phyloP scores from a whole-genome alignment of 2,113 vertebrate genomes.

The Motacilla tschutschensis region DNA sequence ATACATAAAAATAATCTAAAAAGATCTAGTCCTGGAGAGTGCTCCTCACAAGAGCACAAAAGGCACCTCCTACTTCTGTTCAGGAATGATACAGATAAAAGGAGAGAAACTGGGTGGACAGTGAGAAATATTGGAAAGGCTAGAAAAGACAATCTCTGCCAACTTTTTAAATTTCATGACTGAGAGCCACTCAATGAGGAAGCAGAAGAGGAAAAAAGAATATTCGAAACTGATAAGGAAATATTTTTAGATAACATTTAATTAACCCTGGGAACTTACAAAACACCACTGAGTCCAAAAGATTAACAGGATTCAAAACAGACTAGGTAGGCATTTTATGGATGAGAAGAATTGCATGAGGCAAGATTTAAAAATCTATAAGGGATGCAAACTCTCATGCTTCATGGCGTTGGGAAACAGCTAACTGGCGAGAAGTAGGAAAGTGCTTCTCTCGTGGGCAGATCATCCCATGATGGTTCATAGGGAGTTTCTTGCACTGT shows the following conservation, averaged over 20 bases:
- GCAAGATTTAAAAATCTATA: background rate
- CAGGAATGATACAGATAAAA: background rate
- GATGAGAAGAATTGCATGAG: background rate
- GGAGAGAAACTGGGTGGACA: background rate
- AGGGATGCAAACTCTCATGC: background rate
- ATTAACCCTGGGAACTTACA: constrained; percentile 9
- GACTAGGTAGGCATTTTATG: background rate
- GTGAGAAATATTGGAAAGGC: background rate
- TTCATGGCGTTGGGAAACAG: rapidly evolving
- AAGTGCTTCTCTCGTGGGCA: background rate
- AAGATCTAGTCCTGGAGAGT: background rate
- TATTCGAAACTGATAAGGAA: background rate
- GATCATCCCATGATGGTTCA: background rate
- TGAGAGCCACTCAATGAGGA: background rate
- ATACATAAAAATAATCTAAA: background rate
- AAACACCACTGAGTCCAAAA: background rate
- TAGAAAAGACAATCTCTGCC: background rate
- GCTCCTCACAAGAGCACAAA: background rate
- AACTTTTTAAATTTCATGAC: background rate
- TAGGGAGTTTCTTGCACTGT: background rate
- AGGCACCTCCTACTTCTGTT: background rate
- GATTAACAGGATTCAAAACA: background rate
- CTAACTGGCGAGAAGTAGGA: background rate
- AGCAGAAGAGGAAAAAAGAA: background rate
- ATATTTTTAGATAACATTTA: background rate